Conservation (phyloP, 1,140 invertebrate species). For the Melipona quadrifasciata region DNA sequence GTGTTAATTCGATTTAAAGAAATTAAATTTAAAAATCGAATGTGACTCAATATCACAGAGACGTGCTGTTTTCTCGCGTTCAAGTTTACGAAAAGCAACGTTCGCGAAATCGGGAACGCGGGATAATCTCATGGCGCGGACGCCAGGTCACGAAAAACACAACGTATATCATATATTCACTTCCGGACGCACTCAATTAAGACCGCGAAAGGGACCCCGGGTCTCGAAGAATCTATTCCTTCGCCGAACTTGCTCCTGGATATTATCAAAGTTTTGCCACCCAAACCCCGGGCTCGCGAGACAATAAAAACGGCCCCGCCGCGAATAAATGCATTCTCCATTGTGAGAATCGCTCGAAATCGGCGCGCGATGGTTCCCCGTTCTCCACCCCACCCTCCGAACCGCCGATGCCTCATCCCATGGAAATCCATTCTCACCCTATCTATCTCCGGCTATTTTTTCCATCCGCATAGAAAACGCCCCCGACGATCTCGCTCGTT, state of each 20-base stretch:
- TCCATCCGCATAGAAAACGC: slow-evolving; percentile 19
- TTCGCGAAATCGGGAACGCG: not conserved
- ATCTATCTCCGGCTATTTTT: slow-evolving; percentile 38
- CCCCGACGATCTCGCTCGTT: slow-evolving; percentile 41
- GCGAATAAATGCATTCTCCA: slow-evolving; percentile 67
- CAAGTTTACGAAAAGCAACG: not conserved
- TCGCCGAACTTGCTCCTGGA: slow-evolving; percentile 58
- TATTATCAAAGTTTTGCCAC: slow-evolving; percentile 74
- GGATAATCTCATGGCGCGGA: not conserved
- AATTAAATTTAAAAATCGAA: too few relatives aligned
- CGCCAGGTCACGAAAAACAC: not conserved
- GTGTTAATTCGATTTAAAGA: too few relatives aligned
- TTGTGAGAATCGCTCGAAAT: slow-evolving; percentile 57
- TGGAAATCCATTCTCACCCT: slow-evolving; percentile 47
- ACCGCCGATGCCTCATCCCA: slow-evolving; percentile 15
- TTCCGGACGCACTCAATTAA: slow-evolving; percentile 67
- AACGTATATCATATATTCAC: slow-evolving; percentile 56
- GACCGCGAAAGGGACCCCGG: slow-evolving; percentile 30
- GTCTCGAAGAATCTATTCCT: slow-evolving; percentile 36
- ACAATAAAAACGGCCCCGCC: slow-evolving; percentile 68
- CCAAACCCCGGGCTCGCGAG: slow-evolving; percentile 13
- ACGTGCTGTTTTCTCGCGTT: not conserved
- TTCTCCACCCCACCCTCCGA: not conserved
- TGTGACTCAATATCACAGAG: not conserved
- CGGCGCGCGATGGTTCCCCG: slow-evolving; percentile 34